Percentiles rank a stretch among this genome's conserved stretches.
These are phyloP conservation scores for Laticauda laticaudata DNA, from an alignment of 2,113 vertebrate genomes.

Conservation along the genomic window DNA sequence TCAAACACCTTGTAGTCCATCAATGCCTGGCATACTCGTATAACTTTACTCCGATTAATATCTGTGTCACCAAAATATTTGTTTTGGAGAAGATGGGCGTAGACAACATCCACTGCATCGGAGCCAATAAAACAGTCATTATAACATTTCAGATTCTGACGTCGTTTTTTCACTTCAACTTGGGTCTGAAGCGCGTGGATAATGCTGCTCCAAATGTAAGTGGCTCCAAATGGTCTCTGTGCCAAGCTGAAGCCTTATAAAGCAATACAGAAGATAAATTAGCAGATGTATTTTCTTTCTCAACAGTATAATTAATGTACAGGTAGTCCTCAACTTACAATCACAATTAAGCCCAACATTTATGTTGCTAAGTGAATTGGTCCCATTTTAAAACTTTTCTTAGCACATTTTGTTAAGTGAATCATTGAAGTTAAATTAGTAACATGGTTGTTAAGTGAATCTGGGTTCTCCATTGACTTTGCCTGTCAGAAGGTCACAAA, in stretches of 20 bases:
- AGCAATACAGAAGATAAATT: slow-evolving; percentile 18
- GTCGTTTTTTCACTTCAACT: slow-evolving; percentile 90
- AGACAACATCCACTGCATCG: slow-evolving; percentile 88
- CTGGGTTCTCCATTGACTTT: no score
- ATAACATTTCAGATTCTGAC: slow-evolving; percentile 89
- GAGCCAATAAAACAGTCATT: slow-evolving; percentile 93
- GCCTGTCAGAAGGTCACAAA: no score
- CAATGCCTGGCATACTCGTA: slow-evolving; percentile 90
- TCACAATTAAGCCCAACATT: no score
- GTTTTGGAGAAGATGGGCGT: slow-evolving; percentile 88
- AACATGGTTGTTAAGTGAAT: no score
- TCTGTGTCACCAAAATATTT: slow-evolving; percentile 88
- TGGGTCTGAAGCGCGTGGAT: slow-evolving; percentile 84
- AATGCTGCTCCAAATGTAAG: slow-evolving; percentile 92
- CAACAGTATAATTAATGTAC: neutral
- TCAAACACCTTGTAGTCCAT: slow-evolving; percentile 97
- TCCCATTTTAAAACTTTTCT: no score
- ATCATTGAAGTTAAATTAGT: no score
- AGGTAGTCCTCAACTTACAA: no score
- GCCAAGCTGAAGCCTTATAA: slow-evolving; percentile 81
- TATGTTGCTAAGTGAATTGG: no score
- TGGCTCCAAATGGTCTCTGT: slow-evolving; percentile 91
- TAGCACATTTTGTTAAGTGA: no score
- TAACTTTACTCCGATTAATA: slow-evolving; percentile 90
- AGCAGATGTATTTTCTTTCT: neutral